Evolutionary conservation across 2,113 vertebrate genomes (phyloP), one percentile per base, ranked within the genome.

Genomic region (Phyllopteryx taeniolatus): DNA sequence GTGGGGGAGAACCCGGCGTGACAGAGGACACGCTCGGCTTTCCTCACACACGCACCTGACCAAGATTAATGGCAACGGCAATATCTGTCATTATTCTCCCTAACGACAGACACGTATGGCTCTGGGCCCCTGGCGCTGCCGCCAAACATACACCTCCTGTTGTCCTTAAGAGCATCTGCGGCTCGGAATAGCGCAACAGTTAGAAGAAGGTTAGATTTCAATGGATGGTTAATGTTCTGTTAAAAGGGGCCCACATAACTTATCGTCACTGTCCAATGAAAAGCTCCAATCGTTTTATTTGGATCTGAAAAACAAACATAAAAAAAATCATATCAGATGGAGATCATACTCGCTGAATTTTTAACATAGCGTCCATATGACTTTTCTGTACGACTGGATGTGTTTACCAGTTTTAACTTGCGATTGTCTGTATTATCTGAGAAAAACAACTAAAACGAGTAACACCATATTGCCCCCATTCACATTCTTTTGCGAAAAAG

Each of bases 21-120:
- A 85, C 73, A 76, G 73, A 69, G 57, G 59, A 82, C 81, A 63
- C 72, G 75, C 76, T 79, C 75, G 63, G 78, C 54, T 79, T 54
- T 75, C 70, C 68, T 82, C 77, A 11, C 17, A 74, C 77, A 71
- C 71, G 67, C 72, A 87, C 87, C 88, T 87, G 87, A 87, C 82
- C 63, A 82, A 86, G 87, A 91, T 86, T 82, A 91, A 89, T 88
- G 80, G 53, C 71, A 67, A 53, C 75, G 80, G 73, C n/a, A 54
- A 82, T 80, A 77, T 85, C 84, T 81, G 74, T 90, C 83, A 85
- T 85, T 86, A 84, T 85, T 86, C 86, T 77, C 71, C 74, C 67
- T 73, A 90, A 81, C 85, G 87, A 88, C 85, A 75, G 87, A 81
- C 60, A 27, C 74, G 82, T 81, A 74, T 83, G 87, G 81, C 83